Conservation (phyloP, 2,113 vertebrate genomes). For the Corythoichthys haematopterus region DNA sequence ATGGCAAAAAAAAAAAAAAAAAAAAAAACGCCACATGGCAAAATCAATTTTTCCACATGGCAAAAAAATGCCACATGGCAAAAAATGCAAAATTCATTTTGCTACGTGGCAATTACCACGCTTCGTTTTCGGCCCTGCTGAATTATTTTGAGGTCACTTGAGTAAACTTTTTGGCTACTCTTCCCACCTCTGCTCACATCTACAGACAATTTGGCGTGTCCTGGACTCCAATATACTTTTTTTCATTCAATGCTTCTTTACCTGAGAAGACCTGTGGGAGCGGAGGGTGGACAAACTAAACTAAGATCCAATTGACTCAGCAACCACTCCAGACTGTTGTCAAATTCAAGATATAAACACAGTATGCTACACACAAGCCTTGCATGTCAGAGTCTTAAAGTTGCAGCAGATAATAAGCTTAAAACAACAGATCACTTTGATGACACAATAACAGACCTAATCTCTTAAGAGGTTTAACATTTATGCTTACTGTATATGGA, state of each 20-base stretch:
- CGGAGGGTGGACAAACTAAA: neutral
- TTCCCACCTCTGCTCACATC: no score
- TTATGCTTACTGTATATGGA: constrained; percentile 11
- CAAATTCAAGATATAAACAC: constrained; percentile 1
- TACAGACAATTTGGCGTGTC: no score
- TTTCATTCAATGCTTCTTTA: constrained; percentile 59
- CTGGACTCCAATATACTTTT: constrained; percentile 40
- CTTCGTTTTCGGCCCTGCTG: no score
- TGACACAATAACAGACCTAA: constrained; percentile 19
- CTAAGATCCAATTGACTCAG: neutral
- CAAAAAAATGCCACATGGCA: no score
- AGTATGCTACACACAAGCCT: constrained; percentile 5
- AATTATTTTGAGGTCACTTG: no score
- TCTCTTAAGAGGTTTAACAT: constrained; percentile 20
- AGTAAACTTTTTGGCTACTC: no score
- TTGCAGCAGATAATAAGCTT: constrained; percentile 13
- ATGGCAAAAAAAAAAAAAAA: no score
- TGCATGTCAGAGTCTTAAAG: constrained; percentile 10
- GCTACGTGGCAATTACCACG: no score
- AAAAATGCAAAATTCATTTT: no score
- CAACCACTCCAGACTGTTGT: constrained; percentile 6
- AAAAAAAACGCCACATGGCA: no score
- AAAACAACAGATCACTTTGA: constrained; percentile 26
- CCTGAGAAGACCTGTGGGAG: constrained; percentile 48
- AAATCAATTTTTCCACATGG: no score